Percentiles rank a stretch among this genome's conserved stretches.
phyloP scores from a whole-genome alignment of 2,797 vertebrate species.

The Telmatherina bonti region DNA sequence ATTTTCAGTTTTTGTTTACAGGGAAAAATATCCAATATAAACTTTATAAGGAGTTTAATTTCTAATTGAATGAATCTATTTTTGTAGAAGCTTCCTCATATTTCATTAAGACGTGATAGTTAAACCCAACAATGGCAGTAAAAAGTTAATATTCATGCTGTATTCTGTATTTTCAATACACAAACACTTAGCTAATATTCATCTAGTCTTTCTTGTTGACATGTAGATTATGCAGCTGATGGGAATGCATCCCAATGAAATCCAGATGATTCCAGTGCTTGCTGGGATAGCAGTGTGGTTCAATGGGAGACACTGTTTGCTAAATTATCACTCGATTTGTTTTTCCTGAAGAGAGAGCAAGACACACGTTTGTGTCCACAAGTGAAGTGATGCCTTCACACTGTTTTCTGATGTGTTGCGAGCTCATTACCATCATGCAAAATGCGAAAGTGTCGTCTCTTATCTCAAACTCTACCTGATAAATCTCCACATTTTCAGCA shows the following conservation, averaged over 20 bases:
- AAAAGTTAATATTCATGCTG: no score
- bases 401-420: constrained; percentile 4
- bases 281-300: neutral
- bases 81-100: no score
- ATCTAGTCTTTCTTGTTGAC: no score
- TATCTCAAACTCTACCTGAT: constrained; percentile 18
- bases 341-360: neutral
- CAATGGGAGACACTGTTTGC: neutral
- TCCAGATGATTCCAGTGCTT: neutral
- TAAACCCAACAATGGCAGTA: no score
- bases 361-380: neutral
- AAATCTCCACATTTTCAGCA: constrained; percentile 24
- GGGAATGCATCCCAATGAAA: no score
- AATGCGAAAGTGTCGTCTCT: constrained; percentile 6
- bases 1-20: no score
- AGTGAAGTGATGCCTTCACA: constrained; percentile 3
- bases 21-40: no score
- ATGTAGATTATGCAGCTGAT: no score
- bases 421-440: neutral
- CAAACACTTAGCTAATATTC: no score
- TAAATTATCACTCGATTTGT: neutral
- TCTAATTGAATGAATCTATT: neutral
- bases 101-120: no score
- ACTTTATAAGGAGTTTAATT: no score
- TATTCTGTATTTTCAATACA: no score